A percentile compares a stretch with the other conserved stretches of the same genome.
Evolutionary conservation across 2,797 vertebrate genomes (phyloP).

Genomic region (Aldrovandia affinis): DNA sequence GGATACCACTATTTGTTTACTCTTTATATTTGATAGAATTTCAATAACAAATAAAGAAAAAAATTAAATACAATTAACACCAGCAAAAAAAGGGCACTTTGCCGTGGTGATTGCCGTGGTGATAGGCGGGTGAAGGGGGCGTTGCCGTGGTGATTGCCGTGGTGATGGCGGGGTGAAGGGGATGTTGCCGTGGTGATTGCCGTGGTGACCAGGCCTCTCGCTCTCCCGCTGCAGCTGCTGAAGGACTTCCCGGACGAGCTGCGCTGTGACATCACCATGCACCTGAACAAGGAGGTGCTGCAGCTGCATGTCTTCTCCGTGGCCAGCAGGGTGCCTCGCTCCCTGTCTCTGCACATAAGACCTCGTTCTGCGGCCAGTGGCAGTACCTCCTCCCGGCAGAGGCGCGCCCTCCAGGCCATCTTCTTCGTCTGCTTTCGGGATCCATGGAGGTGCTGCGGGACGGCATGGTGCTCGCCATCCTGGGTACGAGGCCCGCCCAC

Average conservation of each 20-base stretch:
- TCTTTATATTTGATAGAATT: no score
- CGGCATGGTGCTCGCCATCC: constrained; percentile 92
- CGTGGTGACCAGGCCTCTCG: neutral
- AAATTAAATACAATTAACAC: no score
- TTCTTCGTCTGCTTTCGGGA: constrained; percentile 97
- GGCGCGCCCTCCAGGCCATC: constrained; percentile 94
- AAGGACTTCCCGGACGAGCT: constrained; percentile 97
- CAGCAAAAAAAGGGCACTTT: no score
- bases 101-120: no score
- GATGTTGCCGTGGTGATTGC: no score
- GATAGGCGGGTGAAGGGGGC: no score
- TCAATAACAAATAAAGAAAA: no score
- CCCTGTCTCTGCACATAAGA: constrained; percentile 97
- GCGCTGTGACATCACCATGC: constrained; percentile 97
- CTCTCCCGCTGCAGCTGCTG: constrained; percentile 78
- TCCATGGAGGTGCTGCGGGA: constrained; percentile 98
- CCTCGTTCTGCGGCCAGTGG: constrained; percentile 93
- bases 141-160: no score
- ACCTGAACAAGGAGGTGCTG: constrained; percentile 97
- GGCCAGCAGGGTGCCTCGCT: constrained; percentile 96
- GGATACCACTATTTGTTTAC: no score
- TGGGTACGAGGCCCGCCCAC: constrained; percentile 76
- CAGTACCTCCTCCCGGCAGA: constrained; percentile 96
- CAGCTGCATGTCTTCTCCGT: constrained; percentile 92
- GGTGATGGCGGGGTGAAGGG: no score